These are phyloP conservation scores for Trichomalopsis sarcophagae DNA, from an alignment of 1,140 invertebrate genomes.

Conservation along the genomic window DNA sequence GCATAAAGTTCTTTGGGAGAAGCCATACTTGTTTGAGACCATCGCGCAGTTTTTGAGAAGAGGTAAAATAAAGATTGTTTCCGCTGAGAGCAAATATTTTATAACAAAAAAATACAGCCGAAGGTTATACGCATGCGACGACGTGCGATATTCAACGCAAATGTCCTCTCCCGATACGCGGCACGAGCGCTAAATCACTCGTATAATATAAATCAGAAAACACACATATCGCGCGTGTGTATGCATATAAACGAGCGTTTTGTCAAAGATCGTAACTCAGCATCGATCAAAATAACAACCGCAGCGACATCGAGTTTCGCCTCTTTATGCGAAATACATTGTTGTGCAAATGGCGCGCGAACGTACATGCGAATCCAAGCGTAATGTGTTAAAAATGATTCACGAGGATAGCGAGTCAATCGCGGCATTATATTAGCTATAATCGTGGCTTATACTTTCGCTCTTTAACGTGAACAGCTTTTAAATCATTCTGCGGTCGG, in stretches of 20 bases:
- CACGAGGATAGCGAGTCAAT: not conserved
- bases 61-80: not conserved
- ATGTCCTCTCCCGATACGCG: not conserved
- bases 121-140: not conserved
- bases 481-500: constrained; percentile 30
- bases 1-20: not conserved
- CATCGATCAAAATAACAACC: constrained; percentile 1
- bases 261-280: not conserved
- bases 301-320: not conserved
- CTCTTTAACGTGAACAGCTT: constrained; percentile 7
- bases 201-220: not conserved
- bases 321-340: not conserved
- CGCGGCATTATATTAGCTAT: constrained; percentile 35
- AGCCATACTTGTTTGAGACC: not conserved
- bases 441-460: constrained; percentile 23
- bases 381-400: constrained; percentile 8
- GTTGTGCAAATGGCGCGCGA: not conserved
- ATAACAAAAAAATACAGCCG: not conserved
- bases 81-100: not conserved
- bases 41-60: not conserved
- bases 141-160: not conserved
- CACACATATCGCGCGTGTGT: not conserved
- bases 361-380: not conserved
- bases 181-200: not conserved
- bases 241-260: not conserved